phyloP scores from a whole-genome alignment of 2,113 vertebrate genomes.

The Crotalus helleri region DNA sequence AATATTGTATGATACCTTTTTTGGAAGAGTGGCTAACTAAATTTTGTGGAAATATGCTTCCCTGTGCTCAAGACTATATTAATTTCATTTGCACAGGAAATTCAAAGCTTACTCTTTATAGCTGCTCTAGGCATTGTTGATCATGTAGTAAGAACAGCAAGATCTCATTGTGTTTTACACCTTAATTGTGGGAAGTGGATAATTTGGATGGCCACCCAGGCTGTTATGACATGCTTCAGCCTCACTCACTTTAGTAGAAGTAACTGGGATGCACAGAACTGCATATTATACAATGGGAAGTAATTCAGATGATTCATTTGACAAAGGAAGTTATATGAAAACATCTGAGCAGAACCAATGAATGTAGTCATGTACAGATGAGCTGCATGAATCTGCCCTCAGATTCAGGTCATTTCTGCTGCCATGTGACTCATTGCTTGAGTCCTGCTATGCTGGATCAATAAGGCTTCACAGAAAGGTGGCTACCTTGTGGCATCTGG shows the following conservation, averaged over 20 bases:
- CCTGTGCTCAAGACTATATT: neutral
- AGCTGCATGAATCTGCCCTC: neutral
- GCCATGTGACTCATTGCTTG: neutral
- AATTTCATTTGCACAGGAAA: neutral
- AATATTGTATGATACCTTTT: neutral
- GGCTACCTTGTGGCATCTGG: neutral
- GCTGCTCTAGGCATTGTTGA: neutral
- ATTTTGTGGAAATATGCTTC: neutral
- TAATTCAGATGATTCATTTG: neutral
- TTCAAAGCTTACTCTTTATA: neutral
- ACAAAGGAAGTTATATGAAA: neutral
- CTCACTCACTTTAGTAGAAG: neutral
- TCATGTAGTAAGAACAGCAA: neutral
- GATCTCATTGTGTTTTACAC: neutral
- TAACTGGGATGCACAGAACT: neutral
- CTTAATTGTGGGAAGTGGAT: neutral
- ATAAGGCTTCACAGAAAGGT: neutral
- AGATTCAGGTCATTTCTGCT: neutral
- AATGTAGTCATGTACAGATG: neutral
- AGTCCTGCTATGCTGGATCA: neutral
- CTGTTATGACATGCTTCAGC: neutral
- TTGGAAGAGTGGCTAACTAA: neutral
- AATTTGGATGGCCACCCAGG: neutral
- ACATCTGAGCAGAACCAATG: neutral
- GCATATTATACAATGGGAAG: neutral